These are phyloP conservation scores for Alligator mississippiensis DNA, from an alignment of 2,113 vertebrate genomes.

Conservation along the genomic window DNA sequence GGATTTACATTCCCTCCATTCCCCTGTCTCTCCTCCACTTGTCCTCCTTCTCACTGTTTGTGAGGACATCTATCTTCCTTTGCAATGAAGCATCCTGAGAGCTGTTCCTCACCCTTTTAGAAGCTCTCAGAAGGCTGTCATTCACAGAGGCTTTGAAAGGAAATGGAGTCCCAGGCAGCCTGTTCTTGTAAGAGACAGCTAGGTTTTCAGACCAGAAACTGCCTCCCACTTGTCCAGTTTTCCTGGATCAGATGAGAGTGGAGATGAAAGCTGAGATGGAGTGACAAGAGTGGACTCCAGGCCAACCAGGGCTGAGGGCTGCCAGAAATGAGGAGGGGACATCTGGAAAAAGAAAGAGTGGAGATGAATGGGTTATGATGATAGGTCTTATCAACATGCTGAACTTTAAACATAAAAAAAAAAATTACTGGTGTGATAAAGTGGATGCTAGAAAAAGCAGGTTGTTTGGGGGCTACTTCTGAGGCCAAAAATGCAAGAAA, in stretches of 20 bases:
- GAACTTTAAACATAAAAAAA: background rate
- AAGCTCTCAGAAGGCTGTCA: background rate
- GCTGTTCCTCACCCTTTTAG: background rate
- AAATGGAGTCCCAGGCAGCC: background rate
- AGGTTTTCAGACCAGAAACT: background rate
- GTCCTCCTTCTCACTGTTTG: background rate
- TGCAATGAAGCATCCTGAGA: background rate
- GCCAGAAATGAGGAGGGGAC: background rate
- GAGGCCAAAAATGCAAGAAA: background rate
- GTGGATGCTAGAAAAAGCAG: background rate
- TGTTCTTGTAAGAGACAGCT: accelerated
- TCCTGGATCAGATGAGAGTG: background rate
- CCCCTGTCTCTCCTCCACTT: background rate
- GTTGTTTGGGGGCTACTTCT: background rate
- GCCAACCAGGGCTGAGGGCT: background rate
- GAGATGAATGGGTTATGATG: background rate
- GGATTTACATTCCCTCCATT: background rate
- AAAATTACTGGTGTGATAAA: no score
- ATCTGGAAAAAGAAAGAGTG: background rate
- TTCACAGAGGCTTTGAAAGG: background rate
- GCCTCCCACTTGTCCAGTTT: background rate
- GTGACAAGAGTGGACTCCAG: background rate
- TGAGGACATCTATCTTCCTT: background rate
- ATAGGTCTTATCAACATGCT: background rate
- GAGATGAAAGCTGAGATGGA: background rate